phyloP scores from a whole-genome alignment of 2,113 vertebrate species.

The Nycticorax nycticorax region DNA sequence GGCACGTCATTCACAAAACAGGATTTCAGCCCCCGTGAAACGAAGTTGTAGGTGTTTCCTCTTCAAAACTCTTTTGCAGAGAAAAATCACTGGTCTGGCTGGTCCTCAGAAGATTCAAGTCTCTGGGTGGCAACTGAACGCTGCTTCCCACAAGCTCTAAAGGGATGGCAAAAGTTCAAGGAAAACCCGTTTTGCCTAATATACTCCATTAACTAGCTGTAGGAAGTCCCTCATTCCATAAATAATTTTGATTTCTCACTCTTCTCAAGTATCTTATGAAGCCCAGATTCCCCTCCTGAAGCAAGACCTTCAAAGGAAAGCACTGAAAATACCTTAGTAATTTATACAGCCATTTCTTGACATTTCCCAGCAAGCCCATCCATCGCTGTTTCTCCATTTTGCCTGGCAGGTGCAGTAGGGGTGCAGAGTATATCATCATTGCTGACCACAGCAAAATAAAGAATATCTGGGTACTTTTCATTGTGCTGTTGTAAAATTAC shows the following conservation, averaged over 20 bases:
- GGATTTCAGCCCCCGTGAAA: not conserved
- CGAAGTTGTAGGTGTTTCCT: not conserved
- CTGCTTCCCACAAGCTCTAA: not conserved
- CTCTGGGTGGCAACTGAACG: not conserved
- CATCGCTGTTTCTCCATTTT: not conserved
- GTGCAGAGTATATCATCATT: not conserved
- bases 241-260: not conserved
- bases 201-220: not conserved
- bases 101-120: not conserved
- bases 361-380: not conserved
- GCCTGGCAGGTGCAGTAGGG: not conserved
- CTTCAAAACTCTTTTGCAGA: not conserved
- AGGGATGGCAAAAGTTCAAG: not conserved
- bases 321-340: not conserved
- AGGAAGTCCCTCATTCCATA: not conserved
- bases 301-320: not conserved
- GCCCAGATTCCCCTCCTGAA: not conserved
- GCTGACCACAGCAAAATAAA: not conserved
- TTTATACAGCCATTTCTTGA: not conserved
- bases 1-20: not conserved
- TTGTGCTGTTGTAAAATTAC: not conserved
- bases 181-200: not conserved
- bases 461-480: not conserved
- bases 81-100: not conserved
- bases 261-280: not conserved